Base-by-base conservation (phyloP, 2,797 vertebrate species). In the Parotocinclus haroldoi region DNA sequence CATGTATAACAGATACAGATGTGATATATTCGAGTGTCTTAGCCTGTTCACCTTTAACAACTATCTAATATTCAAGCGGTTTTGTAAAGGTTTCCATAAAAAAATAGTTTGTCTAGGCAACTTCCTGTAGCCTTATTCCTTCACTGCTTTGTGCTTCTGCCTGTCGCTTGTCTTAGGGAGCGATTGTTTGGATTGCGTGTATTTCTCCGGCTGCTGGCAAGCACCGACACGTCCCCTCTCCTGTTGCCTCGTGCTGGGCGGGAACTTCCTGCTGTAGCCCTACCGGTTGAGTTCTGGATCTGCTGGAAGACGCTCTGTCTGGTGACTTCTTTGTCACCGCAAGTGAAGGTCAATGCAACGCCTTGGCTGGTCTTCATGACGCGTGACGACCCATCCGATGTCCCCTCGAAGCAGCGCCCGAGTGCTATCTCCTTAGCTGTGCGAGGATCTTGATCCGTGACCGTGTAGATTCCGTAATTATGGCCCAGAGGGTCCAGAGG, bases 401-500 rank as follows among this genome's bases (percentile, higher is more conserved):
- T 93, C 42, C 97, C 97, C 0, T 98, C 97, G 0, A 99, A 99
- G 80, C 97, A 99, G 58, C 97, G 91, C 11, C 97, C 95, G 13
- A 99, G 91, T 0, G 96, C 97, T 0, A 99, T 98, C 81, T 99
- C 97, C 80, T 99, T 99, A 54, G 97, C 95, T 0, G 89, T 93
- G 45, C 92, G 92, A 0, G 97, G 95, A 80, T 99, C 96, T 80
- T 99, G 97, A 78, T 99, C 96, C 0, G 97, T 98, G 68, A 99
- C 96, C 0, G 97, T 99, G 67, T 99, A 99, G 83, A 99, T 99
- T 14, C 97, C 96, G 0, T 99, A 99, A 83, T 99, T 99, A 76
- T 99, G 97, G 13, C 97, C 97, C 36, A 99, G 88, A 0, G 97
- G 95, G 61, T 99, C 97, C 0, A 99, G 90, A 13, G 97, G 97